A percentile compares a stretch with the other conserved stretches of the same genome.
phyloP scores from a whole-genome alignment of 2,113 vertebrate species.

The Actinemys pallida region DNA sequence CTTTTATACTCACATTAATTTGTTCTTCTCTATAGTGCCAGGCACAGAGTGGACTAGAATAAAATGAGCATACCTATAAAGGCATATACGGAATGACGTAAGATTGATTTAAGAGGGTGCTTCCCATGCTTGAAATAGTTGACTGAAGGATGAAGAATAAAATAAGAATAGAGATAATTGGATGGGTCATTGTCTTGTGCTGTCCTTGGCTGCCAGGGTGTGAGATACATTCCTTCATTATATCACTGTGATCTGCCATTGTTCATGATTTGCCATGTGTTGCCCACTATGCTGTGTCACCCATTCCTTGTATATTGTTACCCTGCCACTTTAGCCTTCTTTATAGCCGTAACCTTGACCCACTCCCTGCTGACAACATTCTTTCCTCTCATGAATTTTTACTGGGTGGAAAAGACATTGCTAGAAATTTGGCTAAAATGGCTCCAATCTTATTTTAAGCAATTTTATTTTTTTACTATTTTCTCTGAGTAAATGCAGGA shows the following conservation, averaged over 20 bases:
- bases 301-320: neutral
- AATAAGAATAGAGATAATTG: slow-evolving; percentile 7
- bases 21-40: slow-evolving; percentile 26
- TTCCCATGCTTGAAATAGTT: slow-evolving; percentile 42
- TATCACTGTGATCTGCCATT: neutral
- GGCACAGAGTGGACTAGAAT: neutral
- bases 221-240: neutral
- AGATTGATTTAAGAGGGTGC: slow-evolving; percentile 48
- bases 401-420: neutral
- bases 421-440: neutral
- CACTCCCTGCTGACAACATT: neutral
- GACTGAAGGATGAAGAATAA: slow-evolving; percentile 41
- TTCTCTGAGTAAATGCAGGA: neutral
- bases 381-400: neutral
- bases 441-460: neutral
- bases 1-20: neutral
- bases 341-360: slow-evolving; percentile 5
- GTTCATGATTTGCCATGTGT: neutral
- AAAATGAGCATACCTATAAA: slow-evolving; percentile 37
- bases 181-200: neutral
- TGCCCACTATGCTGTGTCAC: neutral
- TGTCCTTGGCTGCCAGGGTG: slow-evolving; percentile 41
- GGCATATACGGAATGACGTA: neutral
- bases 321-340: neutral
- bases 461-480: neutral